Evolutionary conservation across 2,797 vertebrate species (phyloP).

Genomic region (Aythya fuligula): DNA sequence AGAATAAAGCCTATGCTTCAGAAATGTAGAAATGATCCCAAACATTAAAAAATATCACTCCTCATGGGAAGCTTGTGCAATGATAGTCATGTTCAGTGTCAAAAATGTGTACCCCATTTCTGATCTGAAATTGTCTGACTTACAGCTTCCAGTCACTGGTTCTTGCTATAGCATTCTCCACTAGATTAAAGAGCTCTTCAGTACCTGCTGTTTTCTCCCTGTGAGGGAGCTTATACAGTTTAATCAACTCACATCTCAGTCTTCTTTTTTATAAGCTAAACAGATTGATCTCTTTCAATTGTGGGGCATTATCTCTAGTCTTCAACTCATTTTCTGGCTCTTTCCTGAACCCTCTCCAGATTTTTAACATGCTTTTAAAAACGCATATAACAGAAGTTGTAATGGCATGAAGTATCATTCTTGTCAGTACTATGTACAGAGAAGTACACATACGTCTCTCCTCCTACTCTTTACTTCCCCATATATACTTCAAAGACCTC

Average conservation of each 20-base stretch:
- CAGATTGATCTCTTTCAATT: neutral
- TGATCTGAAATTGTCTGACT: neutral
- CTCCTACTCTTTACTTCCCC: neutral
- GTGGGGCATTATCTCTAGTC: neutral
- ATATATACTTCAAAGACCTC: neutral
- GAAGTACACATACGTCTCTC: neutral
- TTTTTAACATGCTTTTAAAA: neutral
- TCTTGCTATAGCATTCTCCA: neutral
- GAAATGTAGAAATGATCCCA: neutral
- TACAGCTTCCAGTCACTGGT: neutral
- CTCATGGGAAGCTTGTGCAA: neutral
- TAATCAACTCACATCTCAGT: neutral
- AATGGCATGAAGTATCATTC: neutral
- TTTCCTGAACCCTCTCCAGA: neutral
- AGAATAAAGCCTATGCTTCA: neutral
- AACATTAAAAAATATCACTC: neutral
- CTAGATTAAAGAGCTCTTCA: neutral
- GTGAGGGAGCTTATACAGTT: neutral
- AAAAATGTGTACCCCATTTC: neutral
- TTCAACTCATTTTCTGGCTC: neutral
- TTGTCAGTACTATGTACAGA: neutral
- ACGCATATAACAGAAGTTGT: neutral
- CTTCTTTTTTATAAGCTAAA: neutral
- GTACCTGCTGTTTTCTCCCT: neutral
- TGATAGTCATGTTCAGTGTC: neutral